A percentile compares a stretch with the other conserved stretches of the same genome.
phyloP scores from a whole-genome alignment of 2,113 vertebrate species.

The Panurus biarmicus region DNA sequence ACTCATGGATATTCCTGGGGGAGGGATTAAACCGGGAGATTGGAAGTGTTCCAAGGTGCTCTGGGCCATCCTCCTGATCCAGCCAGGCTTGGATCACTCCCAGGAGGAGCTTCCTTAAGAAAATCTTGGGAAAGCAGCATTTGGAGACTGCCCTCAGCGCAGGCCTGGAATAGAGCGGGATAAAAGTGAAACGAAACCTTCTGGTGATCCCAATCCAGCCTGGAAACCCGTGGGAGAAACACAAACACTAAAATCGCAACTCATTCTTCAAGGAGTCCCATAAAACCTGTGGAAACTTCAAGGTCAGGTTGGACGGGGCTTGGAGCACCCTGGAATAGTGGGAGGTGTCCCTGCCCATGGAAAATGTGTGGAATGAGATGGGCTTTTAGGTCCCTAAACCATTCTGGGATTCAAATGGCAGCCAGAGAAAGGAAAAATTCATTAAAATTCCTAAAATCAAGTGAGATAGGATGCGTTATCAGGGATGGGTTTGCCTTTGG shows the following conservation, averaged over 20 bases:
- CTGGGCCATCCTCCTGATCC: neutral
- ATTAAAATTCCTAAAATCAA: neutral
- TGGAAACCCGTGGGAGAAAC: neutral
- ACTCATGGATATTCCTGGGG: neutral
- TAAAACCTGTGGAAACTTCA: neutral
- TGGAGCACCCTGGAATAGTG: neutral
- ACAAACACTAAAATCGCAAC: neutral
- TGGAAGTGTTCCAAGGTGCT: neutral
- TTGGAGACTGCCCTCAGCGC: neutral
- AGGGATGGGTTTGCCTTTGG: neutral
- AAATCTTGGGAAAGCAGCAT: neutral
- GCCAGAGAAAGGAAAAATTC: neutral
- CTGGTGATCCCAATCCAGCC: neutral
- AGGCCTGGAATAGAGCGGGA: neutral
- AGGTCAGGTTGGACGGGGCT: neutral
- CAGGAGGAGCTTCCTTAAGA: neutral
- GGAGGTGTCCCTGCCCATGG: neutral
- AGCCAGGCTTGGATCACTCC: neutral
- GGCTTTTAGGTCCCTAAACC: neutral
- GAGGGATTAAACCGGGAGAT: neutral
- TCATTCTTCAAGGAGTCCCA: neutral
- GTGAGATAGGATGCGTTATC: too few relatives aligned
- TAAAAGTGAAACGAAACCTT: neutral
- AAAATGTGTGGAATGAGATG: neutral
- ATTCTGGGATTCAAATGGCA: neutral